phyloP scores from a whole-genome alignment of 1,140 invertebrate genomes.

The Lasaia peninsularis region DNA sequence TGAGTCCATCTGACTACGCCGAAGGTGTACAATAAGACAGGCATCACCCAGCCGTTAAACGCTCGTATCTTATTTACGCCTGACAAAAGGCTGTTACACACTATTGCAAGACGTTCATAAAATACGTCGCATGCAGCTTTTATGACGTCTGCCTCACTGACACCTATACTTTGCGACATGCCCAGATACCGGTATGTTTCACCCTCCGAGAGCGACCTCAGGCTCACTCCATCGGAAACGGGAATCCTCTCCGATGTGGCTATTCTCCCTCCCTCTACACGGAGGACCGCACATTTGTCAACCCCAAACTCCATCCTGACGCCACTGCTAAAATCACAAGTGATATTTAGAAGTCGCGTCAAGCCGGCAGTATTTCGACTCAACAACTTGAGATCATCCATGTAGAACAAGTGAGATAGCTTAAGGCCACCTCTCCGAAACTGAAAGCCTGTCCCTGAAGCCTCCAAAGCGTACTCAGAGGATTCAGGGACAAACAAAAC shows the following conservation, averaged over 20 bases:
- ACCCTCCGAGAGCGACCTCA: not conserved
- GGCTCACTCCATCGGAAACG: not conserved
- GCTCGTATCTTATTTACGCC: slow-evolving; percentile 9
- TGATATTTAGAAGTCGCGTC: not conserved
- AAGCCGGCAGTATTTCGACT: not conserved
- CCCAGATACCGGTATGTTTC: not conserved
- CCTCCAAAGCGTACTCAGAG: slow-evolving; percentile 14
- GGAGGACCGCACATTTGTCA: not conserved
- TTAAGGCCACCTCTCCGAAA: no score
- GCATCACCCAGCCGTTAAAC: slow-evolving; percentile 12
- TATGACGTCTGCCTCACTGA: not conserved
- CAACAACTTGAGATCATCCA: not conserved
- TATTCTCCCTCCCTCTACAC: not conserved
- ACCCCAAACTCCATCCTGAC: not conserved
- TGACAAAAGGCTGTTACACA: not conserved
- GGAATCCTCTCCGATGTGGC: not conserved
- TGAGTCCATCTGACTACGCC: slow-evolving; percentile 19
- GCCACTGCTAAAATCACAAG: not conserved
- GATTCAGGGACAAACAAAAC: no score
- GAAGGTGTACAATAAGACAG: no score
- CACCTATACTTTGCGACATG: not conserved
- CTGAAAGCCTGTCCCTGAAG: no score
- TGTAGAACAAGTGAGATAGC: no score
- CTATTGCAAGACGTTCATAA: not conserved
- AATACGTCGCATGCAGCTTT: not conserved